These are phyloP conservation scores for Scaptodrosophila latifasciaeformis DNA, from an alignment of 2,888 invertebrate genomes.

Conservation along the genomic window DNA sequence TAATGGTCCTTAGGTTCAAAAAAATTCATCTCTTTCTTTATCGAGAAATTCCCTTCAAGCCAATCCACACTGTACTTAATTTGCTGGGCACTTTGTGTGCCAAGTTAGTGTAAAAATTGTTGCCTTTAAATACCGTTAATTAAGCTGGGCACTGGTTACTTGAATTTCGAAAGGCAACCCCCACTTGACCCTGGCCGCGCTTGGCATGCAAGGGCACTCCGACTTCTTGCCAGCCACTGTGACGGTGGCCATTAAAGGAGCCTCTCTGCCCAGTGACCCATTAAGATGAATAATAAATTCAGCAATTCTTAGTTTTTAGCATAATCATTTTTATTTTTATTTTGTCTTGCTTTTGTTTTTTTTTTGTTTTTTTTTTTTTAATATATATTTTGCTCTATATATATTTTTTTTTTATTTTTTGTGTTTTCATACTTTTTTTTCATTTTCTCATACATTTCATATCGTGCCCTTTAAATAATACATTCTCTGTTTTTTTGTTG, in stretches of 20 bases:
- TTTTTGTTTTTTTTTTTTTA: slow-evolving; percentile 33
- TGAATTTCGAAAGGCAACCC: slow-evolving; percentile 33
- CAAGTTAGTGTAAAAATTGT: too few species aligned
- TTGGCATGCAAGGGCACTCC: slow-evolving; percentile 19
- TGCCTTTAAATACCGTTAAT: slow-evolving; percentile 42
- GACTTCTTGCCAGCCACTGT: slow-evolving; percentile 17
- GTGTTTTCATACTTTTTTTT: slow-evolving; percentile 44
- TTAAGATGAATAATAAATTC: background rate
- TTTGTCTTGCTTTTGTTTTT: slow-evolving; percentile 29
- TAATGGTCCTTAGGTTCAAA: too few species aligned
- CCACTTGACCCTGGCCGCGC: slow-evolving; percentile 25
- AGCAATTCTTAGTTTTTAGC: slow-evolving; percentile 21
- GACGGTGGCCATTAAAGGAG: slow-evolving; percentile 26
- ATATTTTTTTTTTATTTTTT: slow-evolving; percentile 22
- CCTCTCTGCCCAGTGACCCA: slow-evolving; percentile 9
- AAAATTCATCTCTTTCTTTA: too few species aligned
- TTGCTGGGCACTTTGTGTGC: too few species aligned
- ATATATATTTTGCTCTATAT: slow-evolving; percentile 40
- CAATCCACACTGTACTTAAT: too few species aligned
- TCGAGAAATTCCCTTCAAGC: too few species aligned
- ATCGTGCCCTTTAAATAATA: slow-evolving; percentile 5
- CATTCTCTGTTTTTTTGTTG: background rate
- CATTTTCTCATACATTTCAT: slow-evolving; percentile 18
- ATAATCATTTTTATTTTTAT: slow-evolving; percentile 54
- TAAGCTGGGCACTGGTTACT: slow-evolving; percentile 16